Evolutionary conservation across 1,140 invertebrate genomes (phyloP).

Genomic region (Pachypsylla venusta): DNA sequence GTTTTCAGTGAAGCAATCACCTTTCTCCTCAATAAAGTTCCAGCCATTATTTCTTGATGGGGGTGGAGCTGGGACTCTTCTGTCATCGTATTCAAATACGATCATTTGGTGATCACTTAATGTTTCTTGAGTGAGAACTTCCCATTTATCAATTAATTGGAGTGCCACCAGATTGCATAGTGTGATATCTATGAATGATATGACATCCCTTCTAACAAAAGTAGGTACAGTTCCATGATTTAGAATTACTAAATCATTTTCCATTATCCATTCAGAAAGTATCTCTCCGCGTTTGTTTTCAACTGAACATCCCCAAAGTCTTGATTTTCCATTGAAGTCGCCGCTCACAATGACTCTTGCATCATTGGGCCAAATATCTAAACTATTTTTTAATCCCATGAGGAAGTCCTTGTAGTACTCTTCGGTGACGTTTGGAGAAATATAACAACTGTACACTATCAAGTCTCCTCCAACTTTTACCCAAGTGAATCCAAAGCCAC

Average conservation of each 20-base stretch:
- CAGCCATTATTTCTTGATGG: too few relatives aligned
- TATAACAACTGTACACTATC: background rate
- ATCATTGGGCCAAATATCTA: background rate
- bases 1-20: too few relatives aligned
- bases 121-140: too few relatives aligned
- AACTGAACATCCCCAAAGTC: background rate
- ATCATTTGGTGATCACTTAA: too few relatives aligned
- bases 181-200: too few relatives aligned
- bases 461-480: background rate
- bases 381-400: background rate
- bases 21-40: too few relatives aligned
- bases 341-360: background rate
- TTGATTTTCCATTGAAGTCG: background rate
- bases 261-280: background rate
- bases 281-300: background rate
- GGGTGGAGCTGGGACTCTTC: too few relatives aligned
- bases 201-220: too few relatives aligned
- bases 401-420: background rate
- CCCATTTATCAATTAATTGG: too few relatives aligned
- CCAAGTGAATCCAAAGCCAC: background rate
- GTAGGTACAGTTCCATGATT: background rate
- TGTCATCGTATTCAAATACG: too few relatives aligned
- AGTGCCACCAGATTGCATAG: too few relatives aligned
- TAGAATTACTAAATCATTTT: background rate
- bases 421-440: background rate